Evolutionary conservation across 2,113 vertebrate genomes (phyloP), one percentile per base, ranked within the genome.

Genomic region (Quiscalus mexicanus): DNA sequence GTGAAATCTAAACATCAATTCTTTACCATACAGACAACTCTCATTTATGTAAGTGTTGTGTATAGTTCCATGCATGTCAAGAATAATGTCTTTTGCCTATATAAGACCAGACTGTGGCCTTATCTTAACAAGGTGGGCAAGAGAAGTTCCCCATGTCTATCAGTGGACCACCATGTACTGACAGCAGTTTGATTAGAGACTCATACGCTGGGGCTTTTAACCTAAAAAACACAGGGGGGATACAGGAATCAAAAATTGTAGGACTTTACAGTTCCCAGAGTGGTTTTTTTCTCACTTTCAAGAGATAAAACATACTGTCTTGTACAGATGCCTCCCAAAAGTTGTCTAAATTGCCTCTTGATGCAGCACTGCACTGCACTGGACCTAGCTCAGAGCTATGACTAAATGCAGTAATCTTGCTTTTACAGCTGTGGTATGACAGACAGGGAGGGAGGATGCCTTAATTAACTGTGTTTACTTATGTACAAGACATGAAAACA

Each of bases 381-480:
- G 45, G 45, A 67, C 90, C 33, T 81, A 70, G 76, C 79, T 92
- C 55, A 63, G 27, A 87, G 91, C 71, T 92, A 86, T 52, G 42
- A 78, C 64, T 93, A 87, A 84, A 87, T 55, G 28, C 62, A 93
- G 76, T 83, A 94, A 93, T 95, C 85, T 89, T 53, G 47, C 30
- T 92, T 94, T 95, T 94, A 92, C 89, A 96, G 86, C 67, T 93
- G 80, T 4, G 11, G 8, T 68, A 35, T 68, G 47, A 86, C 50
- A 96, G 60, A 65, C 35, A 92, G 45, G 56, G 19, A 65, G n/a
- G 88, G 84, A 79, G 84, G 71, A 94, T 94, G 44, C 65, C 37
- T 96, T 64, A 95, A 94, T 97, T 97, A 98, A 88, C 78, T 12
- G 5, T 73, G 33, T 88, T 98, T 97, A 90, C 30, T 94, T 97